A percentile compares a stretch with the other conserved stretches of the same genome.
phyloP scores from a whole-genome alignment of 2,888 invertebrate species.

The Pterobdella sp. region DNA sequence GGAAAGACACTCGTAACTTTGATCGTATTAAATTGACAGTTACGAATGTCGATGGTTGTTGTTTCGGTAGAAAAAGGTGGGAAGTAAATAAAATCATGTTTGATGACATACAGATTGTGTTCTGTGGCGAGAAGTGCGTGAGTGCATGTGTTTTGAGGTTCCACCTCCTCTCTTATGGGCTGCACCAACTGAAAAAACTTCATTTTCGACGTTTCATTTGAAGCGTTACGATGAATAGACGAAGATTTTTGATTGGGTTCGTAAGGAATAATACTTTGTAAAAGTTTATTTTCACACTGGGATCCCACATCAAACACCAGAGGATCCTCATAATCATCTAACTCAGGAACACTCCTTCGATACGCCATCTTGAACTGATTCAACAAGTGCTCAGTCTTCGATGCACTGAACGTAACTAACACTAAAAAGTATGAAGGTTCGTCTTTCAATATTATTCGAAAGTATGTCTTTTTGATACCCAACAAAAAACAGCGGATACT shows the following conservation, averaged over 20 bases:
- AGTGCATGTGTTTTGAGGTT: conserved; percentile 19
- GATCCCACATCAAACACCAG: conserved; percentile 25
- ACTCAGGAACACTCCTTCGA: conserved; percentile 32
- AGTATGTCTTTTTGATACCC: conserved; percentile 43
- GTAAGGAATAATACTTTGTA: neutral
- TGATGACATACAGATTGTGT: conserved; percentile 43
- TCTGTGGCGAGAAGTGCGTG: conserved; percentile 42
- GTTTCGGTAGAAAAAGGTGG: conserved; percentile 33
- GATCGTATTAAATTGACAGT: conserved; percentile 33
- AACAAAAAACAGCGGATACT: conserved; percentile 46
- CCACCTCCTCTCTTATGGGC: conserved; percentile 32
- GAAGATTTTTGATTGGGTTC: neutral
- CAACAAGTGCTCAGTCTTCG: conserved; percentile 42
- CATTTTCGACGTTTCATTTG: conserved; percentile 30
- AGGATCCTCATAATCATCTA: conserved; percentile 37
- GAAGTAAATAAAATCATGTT: conserved; percentile 38
- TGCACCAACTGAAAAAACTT: conserved; percentile 36
- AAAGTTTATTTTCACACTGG: conserved; percentile 5
- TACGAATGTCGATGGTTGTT: conserved; percentile 41
- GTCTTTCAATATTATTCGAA: conserved; percentile 46
- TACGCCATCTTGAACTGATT: conserved; percentile 39
- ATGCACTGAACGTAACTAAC: conserved; percentile 41
- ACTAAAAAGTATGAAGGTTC: conserved; percentile 42
- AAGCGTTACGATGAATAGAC: conserved; percentile 13
- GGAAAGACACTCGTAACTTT: conserved; percentile 43